Evolutionary conservation across 2,888 invertebrate species (phyloP).

Genomic region (Elgonia sp.): DNA sequence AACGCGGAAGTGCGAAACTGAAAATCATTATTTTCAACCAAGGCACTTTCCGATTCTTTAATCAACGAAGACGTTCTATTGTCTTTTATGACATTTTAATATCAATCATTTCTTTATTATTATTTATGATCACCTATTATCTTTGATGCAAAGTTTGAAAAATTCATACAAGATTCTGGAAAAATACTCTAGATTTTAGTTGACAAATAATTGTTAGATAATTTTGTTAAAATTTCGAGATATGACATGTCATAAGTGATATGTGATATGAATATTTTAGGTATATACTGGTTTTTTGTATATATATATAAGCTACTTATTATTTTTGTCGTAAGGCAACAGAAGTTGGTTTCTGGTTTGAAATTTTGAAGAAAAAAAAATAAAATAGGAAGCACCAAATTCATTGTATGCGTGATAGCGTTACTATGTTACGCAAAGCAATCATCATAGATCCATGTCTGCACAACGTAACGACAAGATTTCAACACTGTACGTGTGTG

Average conservation of each 20-base stretch:
- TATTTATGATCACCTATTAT: not conserved
- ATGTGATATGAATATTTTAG: too few relatives aligned
- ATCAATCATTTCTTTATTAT: conserved; percentile 18
- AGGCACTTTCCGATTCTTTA: conserved; percentile 56
- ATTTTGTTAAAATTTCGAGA: too few relatives aligned
- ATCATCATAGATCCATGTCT: conserved; percentile 72
- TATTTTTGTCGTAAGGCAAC: too few relatives aligned
- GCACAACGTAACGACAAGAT: conserved; percentile 70
- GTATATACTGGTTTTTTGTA: too few relatives aligned
- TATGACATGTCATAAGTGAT: too few relatives aligned
- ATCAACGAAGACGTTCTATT: conserved; percentile 50
- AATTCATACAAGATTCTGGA: too few relatives aligned
- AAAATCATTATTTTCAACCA: conserved; percentile 56
- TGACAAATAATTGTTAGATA: not conserved
- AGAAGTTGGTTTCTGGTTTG: too few relatives aligned
- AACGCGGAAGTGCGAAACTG: conserved; percentile 68
- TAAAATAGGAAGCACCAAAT: conserved; percentile 52
- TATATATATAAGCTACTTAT: too few relatives aligned
- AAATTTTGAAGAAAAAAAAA: conserved; percentile 13
- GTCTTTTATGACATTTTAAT: conserved; percentile 44
- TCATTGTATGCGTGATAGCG: conserved; percentile 61
- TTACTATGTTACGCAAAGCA: conserved; percentile 74
- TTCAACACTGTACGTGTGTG: conserved; percentile 72
- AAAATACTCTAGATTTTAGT: too few relatives aligned
- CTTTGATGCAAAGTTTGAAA: too few relatives aligned